A percentile compares a stretch with the other conserved stretches of the same genome.
Evolutionary conservation across 35 echinoderm and acorn worm genomes (phyloP).

Genomic region (Ophioderma brevispina): DNA sequence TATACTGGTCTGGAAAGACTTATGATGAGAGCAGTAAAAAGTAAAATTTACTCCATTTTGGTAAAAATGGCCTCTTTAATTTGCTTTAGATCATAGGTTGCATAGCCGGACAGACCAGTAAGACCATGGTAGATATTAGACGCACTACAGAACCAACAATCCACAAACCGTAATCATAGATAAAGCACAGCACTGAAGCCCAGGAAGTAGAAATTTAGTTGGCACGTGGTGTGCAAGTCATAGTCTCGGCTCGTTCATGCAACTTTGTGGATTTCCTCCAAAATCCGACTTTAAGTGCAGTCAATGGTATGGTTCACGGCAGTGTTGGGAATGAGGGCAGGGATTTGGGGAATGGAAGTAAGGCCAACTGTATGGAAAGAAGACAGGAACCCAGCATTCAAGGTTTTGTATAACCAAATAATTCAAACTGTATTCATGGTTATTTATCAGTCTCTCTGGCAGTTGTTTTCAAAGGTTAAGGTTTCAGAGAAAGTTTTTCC

Average conservation of each 20-base stretch:
- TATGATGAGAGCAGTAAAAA: no score
- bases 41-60: no score
- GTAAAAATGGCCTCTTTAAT: no score
- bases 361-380: neutral
- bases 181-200: constrained; percentile 45
- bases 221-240: constrained; percentile 52
- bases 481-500: neutral
- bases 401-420: neutral
- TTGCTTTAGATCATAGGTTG: constrained; percentile 14
- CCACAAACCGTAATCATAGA: constrained; percentile 69
- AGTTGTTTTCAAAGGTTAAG: neutral
- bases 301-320: constrained; percentile 7
- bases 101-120: constrained; percentile 29
- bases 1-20: no score
- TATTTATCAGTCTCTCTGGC: neutral
- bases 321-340: neutral
- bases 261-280: constrained; percentile 24
- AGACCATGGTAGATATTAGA: constrained; percentile 62
- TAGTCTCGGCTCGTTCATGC: constrained; percentile 11
- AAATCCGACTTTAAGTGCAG: constrained; percentile 16
- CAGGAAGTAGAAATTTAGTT: neutral
- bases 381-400: no score
- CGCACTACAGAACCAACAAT: constrained; percentile 67
- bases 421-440: neutral
- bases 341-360: neutral